Evolutionary conservation across 2,797 vertebrate species (phyloP).

Genomic region (Moxostoma hubbsi): DNA sequence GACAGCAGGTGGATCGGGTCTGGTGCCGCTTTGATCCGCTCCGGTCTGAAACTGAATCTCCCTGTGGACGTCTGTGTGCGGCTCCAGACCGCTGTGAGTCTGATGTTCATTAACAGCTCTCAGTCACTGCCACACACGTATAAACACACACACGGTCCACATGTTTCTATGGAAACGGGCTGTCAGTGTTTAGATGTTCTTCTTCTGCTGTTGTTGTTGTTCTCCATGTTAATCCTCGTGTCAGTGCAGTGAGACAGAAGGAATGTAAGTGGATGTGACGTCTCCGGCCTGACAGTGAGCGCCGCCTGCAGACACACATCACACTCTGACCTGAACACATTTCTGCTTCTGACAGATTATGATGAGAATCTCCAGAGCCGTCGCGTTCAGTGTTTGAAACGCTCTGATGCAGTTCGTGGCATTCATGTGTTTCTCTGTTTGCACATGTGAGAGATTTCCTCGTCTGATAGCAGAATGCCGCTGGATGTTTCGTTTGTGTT

Average conservation of each 20-base stretch:
- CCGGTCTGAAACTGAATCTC: conserved; percentile 61
- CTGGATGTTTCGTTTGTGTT: neutral
- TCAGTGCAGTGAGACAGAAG: neutral
- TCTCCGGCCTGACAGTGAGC: conserved; percentile 32
- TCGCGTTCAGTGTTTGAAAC: neutral
- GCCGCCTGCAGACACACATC: conserved; percentile 14
- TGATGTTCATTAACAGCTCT: too few species aligned
- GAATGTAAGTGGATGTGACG: conserved; percentile 33
- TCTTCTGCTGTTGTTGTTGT: neutral
- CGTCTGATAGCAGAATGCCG: neutral
- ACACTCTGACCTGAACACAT: conserved; percentile 15
- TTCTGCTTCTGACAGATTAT: neutral
- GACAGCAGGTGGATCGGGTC: conserved; percentile 69
- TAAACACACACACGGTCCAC: too few species aligned
- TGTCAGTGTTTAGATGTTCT: neutral
- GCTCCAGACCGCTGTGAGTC: too few species aligned
- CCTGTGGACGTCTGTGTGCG: conserved; percentile 48
- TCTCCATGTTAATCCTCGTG: too few species aligned
- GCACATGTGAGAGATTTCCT: conserved; percentile 13
- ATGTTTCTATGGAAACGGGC: too few species aligned
- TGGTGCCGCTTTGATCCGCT: conserved; percentile 42
- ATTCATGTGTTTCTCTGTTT: neutral
- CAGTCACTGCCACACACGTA: too few species aligned
- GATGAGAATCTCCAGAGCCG: conserved; percentile 1
- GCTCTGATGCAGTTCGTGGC: neutral